Evolutionary conservation across 2,888 invertebrate genomes (phyloP), one percentile per base, ranked within the genome.

Genomic region (Aromia moschata): DNA sequence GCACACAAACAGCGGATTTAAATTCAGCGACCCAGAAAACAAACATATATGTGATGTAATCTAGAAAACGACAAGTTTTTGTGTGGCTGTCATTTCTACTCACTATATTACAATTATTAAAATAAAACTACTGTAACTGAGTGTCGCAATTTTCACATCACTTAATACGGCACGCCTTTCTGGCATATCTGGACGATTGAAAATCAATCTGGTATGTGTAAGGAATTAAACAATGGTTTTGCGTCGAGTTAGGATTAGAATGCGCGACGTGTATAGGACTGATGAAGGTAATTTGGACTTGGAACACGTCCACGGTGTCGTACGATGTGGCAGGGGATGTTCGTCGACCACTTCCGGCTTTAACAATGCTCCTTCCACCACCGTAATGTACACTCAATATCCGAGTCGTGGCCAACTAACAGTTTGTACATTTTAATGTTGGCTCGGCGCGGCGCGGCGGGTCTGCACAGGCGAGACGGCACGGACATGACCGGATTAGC

Each of bases 281-380:
- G 64, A 64, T 60, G 58, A 60, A 37, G 64, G 49, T 57, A 61
- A 64, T 64, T 64, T 58, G 56, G 62, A 64, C 55, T 45, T 47
- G 33, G 54, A 56, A 55, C 64, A 64, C 64, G 64, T 64, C 56
- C 57, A 38, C 52, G 14, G 52, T 55, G 59, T 58, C 58, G 62
- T 61, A 56, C 59, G 18, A 56, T 36, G 55, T 10, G 43, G 18
- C 15, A 56, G 58, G 56, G 55, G 47, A 46, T 56, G 55, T 30
- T 56, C 45, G 7, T 46, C 31, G 55, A 40, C 55, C 55, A 56
- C 46, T 56, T 56, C 55, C 55, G 55, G 55, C 33, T 12, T 14
- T 46, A 46, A 46, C 46, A 56, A 46, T 56, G 37, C 45, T 37
- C 54, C 18, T 43, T 54, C 45, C 45, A 25, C 36, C 36, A 12